phyloP scores from a whole-genome alignment of 30 jellyfish, hydroid and myxozoan genomes.

The Turritopsis dohrnii region DNA sequence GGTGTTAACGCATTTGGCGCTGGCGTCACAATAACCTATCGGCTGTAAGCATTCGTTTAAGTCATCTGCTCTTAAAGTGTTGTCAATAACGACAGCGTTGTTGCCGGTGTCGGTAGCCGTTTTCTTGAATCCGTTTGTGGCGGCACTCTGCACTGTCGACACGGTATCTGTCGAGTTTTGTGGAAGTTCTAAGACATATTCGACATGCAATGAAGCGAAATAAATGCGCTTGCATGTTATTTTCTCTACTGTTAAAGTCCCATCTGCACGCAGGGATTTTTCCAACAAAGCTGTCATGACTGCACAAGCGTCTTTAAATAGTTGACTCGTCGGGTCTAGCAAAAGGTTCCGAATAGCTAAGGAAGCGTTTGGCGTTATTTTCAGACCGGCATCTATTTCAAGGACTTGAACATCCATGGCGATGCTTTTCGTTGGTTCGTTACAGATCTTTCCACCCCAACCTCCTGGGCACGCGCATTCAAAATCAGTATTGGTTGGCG shows the following conservation, averaged over 20 bases:
- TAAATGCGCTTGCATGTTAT: background rate
- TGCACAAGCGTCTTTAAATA: constrained; percentile 3
- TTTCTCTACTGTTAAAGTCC: background rate
- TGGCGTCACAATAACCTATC: background rate
- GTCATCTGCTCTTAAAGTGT: background rate
- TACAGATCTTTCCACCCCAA: background rate
- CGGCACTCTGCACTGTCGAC: background rate
- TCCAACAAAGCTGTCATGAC: background rate
- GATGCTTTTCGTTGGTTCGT: background rate
- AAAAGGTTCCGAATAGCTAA: background rate
- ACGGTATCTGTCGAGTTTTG: background rate
- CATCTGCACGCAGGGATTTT: background rate
- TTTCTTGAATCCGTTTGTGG: background rate
- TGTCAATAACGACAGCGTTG: background rate
- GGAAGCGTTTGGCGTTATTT: background rate
- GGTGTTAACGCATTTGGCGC: background rate
- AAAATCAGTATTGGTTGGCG: background rate
- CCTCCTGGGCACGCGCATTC: background rate
- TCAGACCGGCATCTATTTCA: background rate
- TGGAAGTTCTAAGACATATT: background rate
- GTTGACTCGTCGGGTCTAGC: background rate
- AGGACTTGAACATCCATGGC: background rate
- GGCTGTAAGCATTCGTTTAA: background rate
- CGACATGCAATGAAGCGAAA: background rate
- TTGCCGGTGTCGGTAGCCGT: background rate